Evolutionary conservation across 2,113 vertebrate genomes (phyloP).

Genomic region (Menura novaehollandiae): DNA sequence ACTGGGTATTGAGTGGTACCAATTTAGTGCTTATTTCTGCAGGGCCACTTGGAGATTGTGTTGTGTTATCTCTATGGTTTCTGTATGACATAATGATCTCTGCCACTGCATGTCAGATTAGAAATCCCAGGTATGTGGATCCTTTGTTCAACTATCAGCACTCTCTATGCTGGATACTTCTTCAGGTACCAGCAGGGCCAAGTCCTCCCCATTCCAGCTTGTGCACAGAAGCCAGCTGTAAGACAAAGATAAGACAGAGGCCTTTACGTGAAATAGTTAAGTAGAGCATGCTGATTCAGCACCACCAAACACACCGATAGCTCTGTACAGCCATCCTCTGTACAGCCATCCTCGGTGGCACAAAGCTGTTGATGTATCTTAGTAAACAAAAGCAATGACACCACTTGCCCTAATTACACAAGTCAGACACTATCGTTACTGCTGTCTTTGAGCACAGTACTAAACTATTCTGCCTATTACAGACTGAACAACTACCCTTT

Average conservation of each 20-base stretch:
- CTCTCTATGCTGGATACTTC: slow-evolving; percentile 62
- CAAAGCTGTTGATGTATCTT: not conserved
- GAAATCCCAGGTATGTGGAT: not conserved
- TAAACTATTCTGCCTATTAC: not conserved
- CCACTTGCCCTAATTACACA: not conserved
- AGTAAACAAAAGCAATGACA: not conserved
- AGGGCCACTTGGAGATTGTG: not conserved
- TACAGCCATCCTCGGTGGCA: not conserved
- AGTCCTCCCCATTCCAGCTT: slow-evolving; percentile 48
- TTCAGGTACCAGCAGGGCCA: slow-evolving; percentile 57
- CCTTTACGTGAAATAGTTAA: not conserved
- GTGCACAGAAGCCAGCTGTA: slow-evolving; percentile 60
- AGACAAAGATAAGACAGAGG: not conserved
- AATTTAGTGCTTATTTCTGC: slow-evolving; percentile 15
- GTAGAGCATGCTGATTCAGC: not conserved
- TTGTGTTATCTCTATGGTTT: not conserved
- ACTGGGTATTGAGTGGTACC: not conserved
- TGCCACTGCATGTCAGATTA: not conserved
- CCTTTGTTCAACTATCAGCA: slow-evolving; percentile 9
- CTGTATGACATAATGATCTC: not conserved
- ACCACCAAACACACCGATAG: not conserved
- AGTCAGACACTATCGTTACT: not conserved
- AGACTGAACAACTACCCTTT: not conserved
- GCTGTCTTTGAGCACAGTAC: not conserved
- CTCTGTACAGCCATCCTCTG: not conserved